Evolutionary conservation across 2,113 vertebrate genomes (phyloP), one percentile per base, ranked within the genome.

Genomic region (Smithornis capensis): DNA sequence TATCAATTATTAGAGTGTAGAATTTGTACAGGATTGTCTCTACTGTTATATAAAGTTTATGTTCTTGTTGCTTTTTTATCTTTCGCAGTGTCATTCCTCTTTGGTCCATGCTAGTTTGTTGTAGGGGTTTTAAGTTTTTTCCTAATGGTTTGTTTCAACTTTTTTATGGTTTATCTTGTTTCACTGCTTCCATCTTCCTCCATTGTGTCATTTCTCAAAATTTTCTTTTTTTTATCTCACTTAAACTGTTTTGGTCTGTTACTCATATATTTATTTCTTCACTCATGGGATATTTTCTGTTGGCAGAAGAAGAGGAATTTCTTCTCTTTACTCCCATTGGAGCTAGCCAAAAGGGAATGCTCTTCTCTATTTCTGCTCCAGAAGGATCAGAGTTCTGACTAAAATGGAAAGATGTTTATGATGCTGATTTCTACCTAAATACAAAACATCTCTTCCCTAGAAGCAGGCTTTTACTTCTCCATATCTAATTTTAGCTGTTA

Each of bases 121-220:
- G 16, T 22, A 42, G 24, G 15, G 6, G 69, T 65, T 78, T 38
- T 47, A 73, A 16, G 1, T 1, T 73, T 82, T 85, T 81, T 81
- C 40, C 56, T 78, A 47, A 55, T 24, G 14, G 5, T 81, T 76
- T 74, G 3, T 60, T 83, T 10, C 73, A 89, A 24, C 8, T 75
- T 74, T 57, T 71, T 60, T 23, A 27, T 78, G 44, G 27, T 68
- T 95, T 71, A 19, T 38, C 19, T 83, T 74, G 31, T 83, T 94
- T 70, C 38, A 50, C 16, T 59, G 21, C 35, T 91, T 52, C 33
- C 50, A 53, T 50, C 40, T 40, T 90, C 42, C 69, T 55, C 60
- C 23, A 27, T 17, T 16, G 0, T 1, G 0, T 55, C 0, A 0
- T 29, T 87, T 68, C 47, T 79, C 23, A 24, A 83, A 81, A 55